A percentile compares a stretch with the other conserved stretches of the same genome.
phyloP scores from a whole-genome alignment of 2,113 vertebrate species.

The Tetraodon nigroviridis region DNA sequence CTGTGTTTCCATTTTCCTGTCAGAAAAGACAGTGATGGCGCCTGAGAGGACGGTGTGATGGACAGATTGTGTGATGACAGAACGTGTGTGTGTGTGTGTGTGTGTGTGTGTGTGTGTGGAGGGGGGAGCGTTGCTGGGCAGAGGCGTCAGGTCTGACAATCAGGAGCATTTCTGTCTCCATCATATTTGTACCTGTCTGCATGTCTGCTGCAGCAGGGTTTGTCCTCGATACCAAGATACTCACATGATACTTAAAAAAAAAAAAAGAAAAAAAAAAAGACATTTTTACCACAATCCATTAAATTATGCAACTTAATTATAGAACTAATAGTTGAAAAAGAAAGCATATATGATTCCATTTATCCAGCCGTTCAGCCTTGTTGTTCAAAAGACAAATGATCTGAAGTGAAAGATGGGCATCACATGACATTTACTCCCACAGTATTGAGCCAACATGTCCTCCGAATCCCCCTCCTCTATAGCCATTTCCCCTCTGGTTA shows the following conservation, averaged over 20 bases:
- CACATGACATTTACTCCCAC: neutral
- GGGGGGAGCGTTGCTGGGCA: neutral
- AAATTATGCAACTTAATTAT: too few species aligned
- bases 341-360: too few species aligned
- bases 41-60: slow-evolving; percentile 35
- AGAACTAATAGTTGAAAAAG: too few species aligned
- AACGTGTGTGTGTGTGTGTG: neutral
- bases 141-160: slow-evolving; percentile 66
- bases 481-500: neutral
- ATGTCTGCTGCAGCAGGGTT: neutral
- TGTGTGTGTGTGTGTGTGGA: neutral
- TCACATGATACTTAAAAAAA: neutral
- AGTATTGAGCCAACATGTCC: neutral
- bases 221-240: slow-evolving; percentile 6
- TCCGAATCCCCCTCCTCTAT: slow-evolving; percentile 1
- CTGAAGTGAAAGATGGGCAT: neutral
- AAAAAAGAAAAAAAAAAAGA: too few species aligned
- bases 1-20: neutral
- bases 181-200: slow-evolving; percentile 8
- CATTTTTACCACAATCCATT: too few species aligned
- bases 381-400: neutral
- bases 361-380: too few species aligned
- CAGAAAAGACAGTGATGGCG: slow-evolving; percentile 12
- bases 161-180: slow-evolving; percentile 62
- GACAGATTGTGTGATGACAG: slow-evolving; percentile 41